These are phyloP conservation scores for Peromyscus aztecus DNA, from an alignment of 2,797 vertebrate species.

Conservation along the genomic window DNA sequence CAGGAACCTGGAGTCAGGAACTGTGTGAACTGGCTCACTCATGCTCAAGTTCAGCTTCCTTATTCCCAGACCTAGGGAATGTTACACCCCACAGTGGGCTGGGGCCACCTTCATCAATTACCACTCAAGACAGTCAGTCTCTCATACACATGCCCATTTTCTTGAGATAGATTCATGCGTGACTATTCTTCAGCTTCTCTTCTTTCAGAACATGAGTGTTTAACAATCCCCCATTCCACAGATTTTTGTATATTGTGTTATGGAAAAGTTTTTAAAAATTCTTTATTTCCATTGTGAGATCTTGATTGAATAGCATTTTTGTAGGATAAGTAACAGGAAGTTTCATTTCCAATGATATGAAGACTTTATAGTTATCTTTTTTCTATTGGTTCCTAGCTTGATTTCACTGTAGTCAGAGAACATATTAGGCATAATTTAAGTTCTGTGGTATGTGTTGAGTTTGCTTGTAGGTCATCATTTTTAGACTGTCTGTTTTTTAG, in stretches of 20 bases:
- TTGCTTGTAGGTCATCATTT: background rate
- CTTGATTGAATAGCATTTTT: background rate
- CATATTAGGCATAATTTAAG: background rate
- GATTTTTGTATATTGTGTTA: background rate
- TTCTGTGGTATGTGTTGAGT: background rate
- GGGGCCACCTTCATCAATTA: no score
- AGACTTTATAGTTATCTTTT: constrained; percentile 7
- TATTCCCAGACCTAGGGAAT: background rate
- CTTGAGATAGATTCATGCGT: background rate
- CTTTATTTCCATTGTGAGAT: background rate
- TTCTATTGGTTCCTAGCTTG: background rate
- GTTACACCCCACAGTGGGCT: background rate
- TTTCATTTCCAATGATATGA: background rate
- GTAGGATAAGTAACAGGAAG: background rate
- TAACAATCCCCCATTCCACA: background rate
- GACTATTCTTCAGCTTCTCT: background rate
- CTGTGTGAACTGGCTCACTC: background rate
- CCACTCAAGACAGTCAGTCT: background rate
- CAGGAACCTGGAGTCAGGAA: background rate
- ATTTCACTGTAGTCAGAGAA: background rate
- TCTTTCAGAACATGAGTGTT: background rate
- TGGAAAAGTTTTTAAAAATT: background rate
- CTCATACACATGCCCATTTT: background rate
- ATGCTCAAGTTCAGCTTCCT: background rate
- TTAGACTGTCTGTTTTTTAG: background rate